phyloP scores from a whole-genome alignment of 2,113 vertebrate genomes.

The Xenopus laevis region DNA sequence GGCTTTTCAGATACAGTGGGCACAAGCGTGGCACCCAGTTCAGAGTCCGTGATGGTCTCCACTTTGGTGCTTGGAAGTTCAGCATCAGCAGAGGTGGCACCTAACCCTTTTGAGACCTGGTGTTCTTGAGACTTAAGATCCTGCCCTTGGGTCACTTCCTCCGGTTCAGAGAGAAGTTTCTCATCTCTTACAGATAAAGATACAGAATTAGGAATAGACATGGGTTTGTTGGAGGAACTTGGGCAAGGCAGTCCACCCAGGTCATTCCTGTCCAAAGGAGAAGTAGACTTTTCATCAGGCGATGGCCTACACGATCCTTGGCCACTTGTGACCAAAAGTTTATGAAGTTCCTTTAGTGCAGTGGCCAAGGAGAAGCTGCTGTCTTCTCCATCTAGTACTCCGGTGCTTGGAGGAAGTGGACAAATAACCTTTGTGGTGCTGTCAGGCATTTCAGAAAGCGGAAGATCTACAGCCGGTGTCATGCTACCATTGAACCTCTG shows the following conservation, averaged over 20 bases:
- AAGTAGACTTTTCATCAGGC: conserved; percentile 39
- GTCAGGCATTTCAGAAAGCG: conserved; percentile 32
- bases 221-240: background rate
- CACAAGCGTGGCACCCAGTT: background rate
- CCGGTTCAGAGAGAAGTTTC: background rate
- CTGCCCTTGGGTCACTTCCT: background rate
- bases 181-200: background rate
- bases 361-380: conserved; percentile 73
- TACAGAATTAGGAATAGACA: background rate
- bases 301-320: conserved; percentile 52
- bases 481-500: background rate
- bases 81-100: background rate
- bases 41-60: background rate
- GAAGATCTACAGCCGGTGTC: background rate
- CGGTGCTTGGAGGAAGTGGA: background rate
- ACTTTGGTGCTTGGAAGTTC: background rate
- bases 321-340: conserved; percentile 76
- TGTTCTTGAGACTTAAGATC: background rate
- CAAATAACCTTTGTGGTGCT: background rate
- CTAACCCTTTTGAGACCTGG: background rate
- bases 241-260: background rate
- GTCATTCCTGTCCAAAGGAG: conserved; percentile 30
- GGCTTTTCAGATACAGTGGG: background rate
- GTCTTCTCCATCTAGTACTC: conserved; percentile 49
- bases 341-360: conserved; percentile 87